A percentile compares a stretch with the other conserved stretches of the same genome.
Evolutionary conservation across 2,113 vertebrate species (phyloP).

Genomic region (Sterna hirundo): DNA sequence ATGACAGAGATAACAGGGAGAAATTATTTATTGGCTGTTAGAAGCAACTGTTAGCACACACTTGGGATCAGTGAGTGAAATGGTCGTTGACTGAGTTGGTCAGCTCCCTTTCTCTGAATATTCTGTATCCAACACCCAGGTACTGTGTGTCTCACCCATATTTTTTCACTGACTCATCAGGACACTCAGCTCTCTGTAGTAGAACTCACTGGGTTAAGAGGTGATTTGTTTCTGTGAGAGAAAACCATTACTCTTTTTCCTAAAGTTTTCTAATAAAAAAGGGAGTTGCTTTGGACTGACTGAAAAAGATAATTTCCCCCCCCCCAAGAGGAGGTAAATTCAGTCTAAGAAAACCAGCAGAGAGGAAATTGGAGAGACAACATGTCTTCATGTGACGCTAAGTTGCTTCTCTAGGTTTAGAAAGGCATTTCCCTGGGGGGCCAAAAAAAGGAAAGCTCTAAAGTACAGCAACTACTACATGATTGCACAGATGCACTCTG

Average conservation of each 20-base stretch:
- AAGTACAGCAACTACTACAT: background rate
- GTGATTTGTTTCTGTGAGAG: background rate
- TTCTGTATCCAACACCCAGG: background rate
- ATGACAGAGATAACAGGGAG: background rate
- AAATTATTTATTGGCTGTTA: background rate
- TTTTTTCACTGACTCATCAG: background rate
- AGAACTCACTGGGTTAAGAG: background rate
- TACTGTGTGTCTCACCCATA: background rate
- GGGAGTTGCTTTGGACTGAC: background rate
- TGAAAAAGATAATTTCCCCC: background rate
- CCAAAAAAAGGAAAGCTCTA: background rate
- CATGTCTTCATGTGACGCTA: accelerated
- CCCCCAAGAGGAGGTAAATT: background rate
- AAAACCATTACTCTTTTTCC: background rate
- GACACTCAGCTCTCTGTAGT: background rate
- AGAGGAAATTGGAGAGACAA: background rate
- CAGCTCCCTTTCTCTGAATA: background rate
- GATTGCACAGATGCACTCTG: background rate
- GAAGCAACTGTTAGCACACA: background rate
- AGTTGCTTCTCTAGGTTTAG: background rate
- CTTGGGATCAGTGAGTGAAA: background rate
- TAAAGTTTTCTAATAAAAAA: background rate
- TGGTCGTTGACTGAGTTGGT: background rate
- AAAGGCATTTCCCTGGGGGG: background rate
- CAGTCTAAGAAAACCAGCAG: background rate